Base-by-base conservation (phyloP, 1,140 invertebrate genomes). In the Brachionus koreanus region DNA sequence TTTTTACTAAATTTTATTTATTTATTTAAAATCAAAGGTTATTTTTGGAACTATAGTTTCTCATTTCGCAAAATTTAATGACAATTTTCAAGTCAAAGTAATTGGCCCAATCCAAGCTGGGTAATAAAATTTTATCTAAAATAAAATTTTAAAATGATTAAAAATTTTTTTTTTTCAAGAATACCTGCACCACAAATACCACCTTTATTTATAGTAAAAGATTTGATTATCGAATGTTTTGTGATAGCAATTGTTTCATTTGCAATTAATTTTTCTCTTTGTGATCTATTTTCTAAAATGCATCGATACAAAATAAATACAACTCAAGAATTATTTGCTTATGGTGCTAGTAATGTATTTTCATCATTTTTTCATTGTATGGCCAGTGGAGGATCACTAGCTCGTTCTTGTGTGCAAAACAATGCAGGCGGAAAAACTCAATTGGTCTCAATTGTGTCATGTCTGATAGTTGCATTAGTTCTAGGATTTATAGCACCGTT, bases 331-430 rank as follows among this genome's bases (percentile, higher is more conserved):
- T 84, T 91, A 79, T 84, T 90, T 63, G 91, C 90, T 10, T 87
- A 90, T 84, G 90, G 90, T 23, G 83, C 88, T 9, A 86, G 86
- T 23, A 90, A 90, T 82, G 81, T 90, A 4, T 75, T 90, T 29
- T 86, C 88, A 35, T 90, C 90, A 3, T 87, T 90, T 82, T 90
- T 90, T 85, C 86, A 86, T 23, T 90, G 90, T 74, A 91, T 90
- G 83, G 89, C 90, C 9, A 88, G 87, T 65, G 88, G 90, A 19
- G 90, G 89, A 12, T 90, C 90, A 10, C 86, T 91, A 84, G 89
- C 88, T 43, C 87, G 87, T 77, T 90, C 86, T 84, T 86, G 87
- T 82, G 89, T 89, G 25, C 89, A 88, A 85, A 87, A 89, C 83
- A 87, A 86, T 6, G 86, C 88, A 13, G 89, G 89, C 6, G 89